Evolutionary conservation across 1,140 invertebrate species (phyloP).

Genomic region (Heliconius melpomene): DNA sequence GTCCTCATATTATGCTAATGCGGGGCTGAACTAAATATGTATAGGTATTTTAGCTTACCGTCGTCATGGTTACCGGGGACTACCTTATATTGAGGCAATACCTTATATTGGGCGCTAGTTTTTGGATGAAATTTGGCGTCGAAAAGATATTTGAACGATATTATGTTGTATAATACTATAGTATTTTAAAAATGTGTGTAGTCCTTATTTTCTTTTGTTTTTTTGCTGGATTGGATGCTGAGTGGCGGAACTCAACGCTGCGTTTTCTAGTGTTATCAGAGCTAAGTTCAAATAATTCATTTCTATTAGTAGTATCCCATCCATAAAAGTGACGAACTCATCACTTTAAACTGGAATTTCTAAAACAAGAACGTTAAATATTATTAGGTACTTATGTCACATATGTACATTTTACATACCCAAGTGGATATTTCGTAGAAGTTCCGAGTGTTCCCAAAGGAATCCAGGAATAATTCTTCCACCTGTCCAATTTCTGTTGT

Average conservation of each 20-base stretch:
- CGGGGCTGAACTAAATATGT: background rate
- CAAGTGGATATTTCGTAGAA: background rate
- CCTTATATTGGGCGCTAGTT: background rate
- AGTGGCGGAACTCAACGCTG: too few species aligned
- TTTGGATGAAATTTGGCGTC: background rate
- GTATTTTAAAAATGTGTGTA: background rate
- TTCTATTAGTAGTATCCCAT: too few species aligned
- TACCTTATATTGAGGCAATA: background rate
- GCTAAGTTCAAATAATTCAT: too few species aligned
- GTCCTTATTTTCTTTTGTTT: background rate
- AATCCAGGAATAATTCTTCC: background rate
- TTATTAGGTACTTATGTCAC: background rate
- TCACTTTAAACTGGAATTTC: background rate
- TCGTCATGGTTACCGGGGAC: background rate
- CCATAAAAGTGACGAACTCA: too few species aligned
- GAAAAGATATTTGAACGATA: background rate
- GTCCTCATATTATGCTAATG: constrained; percentile 20
- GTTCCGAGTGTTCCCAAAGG: background rate
- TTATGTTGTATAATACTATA: background rate
- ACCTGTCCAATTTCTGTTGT: background rate
- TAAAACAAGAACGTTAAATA: background rate
- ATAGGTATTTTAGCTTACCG: constrained; percentile 11
- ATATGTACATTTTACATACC: background rate
- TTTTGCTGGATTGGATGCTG: too few species aligned
- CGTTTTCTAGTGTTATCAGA: too few species aligned